Evolutionary conservation across 92 coral and sea anemone genomes (phyloP).

Genomic region (Zoanthus sansibaricus): DNA sequence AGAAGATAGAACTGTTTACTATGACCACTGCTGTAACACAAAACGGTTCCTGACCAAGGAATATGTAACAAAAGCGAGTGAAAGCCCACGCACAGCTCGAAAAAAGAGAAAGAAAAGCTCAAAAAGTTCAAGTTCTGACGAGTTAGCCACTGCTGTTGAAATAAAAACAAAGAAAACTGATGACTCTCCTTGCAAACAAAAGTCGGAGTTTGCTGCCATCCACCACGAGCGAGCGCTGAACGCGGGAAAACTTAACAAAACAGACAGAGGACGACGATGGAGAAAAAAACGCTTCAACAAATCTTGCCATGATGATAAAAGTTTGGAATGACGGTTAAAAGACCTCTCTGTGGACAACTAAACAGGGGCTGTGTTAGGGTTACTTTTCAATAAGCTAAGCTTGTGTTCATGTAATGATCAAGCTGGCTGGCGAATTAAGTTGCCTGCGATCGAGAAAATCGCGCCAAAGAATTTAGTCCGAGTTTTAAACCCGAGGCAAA

Average conservation of each 20-base stretch:
- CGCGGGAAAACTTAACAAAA: constrained; percentile 80
- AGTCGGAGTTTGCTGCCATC: constrained; percentile 81
- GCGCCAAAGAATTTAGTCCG: background rate
- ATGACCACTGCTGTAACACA: constrained; percentile 17
- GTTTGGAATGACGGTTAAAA: constrained; percentile 46
- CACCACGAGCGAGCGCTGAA: constrained; percentile 90
- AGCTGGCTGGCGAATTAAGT: background rate
- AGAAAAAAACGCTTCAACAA: constrained; percentile 64
- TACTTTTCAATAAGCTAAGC: background rate
- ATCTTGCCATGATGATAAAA: constrained; percentile 50
- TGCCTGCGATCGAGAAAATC: background rate
- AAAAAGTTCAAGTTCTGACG: constrained; percentile 42
- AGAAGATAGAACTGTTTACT: constrained; percentile 39
- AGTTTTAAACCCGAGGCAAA: background rate
- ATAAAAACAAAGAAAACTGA: constrained; percentile 29
- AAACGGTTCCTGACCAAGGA: constrained; percentile 14
- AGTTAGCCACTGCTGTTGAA: constrained; percentile 47
- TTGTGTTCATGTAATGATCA: background rate
- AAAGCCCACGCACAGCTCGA: constrained; percentile 63
- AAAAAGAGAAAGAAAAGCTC: constrained; percentile 44
- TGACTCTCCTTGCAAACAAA: constrained; percentile 50
- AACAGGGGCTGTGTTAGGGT: background rate
- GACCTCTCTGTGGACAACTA: background rate
- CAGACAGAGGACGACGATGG: constrained; percentile 91
- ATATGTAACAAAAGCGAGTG: constrained; percentile 45